Evolutionary conservation across 2,888 invertebrate species (phyloP).

Genomic region (Arctia plantaginis): DNA sequence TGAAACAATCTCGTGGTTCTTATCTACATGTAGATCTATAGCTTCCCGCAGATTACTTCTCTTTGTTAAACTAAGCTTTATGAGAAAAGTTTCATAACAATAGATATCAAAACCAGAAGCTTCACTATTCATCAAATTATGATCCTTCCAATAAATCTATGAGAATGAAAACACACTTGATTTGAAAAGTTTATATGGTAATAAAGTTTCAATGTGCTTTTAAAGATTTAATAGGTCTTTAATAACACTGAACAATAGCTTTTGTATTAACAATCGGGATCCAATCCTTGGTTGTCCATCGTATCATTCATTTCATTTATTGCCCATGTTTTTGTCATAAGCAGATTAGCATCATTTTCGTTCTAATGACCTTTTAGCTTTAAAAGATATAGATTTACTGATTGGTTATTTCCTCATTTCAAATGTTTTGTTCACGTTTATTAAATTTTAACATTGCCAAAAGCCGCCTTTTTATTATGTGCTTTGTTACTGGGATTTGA

Average conservation of each 20-base stretch:
- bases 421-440: background rate
- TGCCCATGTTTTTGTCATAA: background rate
- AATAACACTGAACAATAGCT: background rate
- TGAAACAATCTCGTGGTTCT: constrained; percentile 1
- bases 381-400: background rate
- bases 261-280: background rate
- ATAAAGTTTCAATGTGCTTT: background rate
- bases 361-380: background rate
- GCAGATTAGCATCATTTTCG: background rate
- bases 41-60: constrained; percentile 9
- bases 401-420: background rate
- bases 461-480: background rate
- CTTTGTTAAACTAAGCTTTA: constrained; percentile 19
- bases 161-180: constrained; percentile 8
- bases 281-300: background rate
- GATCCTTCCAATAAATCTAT: constrained; percentile 9
- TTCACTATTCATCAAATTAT: constrained; percentile 13
- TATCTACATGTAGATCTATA: constrained; percentile 2
- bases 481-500: background rate
- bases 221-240: background rate
- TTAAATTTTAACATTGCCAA: background rate
- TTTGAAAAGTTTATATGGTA: constrained; percentile 14
- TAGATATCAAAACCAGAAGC: constrained; percentile 5
- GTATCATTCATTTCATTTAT: background rate
- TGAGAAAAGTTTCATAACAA: constrained; percentile 20